Conservation (phyloP, 2,113 vertebrate species). For the Corythoichthys intestinalis region DNA sequence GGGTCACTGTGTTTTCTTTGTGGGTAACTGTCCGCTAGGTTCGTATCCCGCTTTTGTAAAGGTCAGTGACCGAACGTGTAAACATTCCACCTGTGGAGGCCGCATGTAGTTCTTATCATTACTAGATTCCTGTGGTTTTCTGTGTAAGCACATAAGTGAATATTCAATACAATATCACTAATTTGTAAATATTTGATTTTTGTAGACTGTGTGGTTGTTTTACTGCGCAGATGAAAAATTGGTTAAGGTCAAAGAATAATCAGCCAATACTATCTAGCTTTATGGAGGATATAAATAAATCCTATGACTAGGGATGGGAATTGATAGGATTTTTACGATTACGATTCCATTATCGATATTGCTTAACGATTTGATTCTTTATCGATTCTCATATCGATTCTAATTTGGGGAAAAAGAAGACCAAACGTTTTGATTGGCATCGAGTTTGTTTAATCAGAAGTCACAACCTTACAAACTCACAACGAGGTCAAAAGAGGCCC, state of each 20-base stretch:
- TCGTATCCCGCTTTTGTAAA: conserved; percentile 18
- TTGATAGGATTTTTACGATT: too few species aligned
- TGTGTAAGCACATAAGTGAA: neutral
- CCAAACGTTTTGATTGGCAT: too few species aligned
- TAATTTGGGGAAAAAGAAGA: too few species aligned
- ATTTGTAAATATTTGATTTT: neutral
- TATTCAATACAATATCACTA: neutral
- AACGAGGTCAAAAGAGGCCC: too few species aligned
- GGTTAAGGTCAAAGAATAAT: neutral
- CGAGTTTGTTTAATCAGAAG: too few species aligned
- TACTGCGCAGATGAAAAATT: neutral
- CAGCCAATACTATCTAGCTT: neutral
- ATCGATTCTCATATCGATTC: too few species aligned
- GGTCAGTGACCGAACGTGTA: conserved; percentile 43
- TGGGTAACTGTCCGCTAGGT: conserved; percentile 67
- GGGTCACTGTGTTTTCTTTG: conserved; percentile 45
- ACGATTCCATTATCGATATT: too few species aligned
- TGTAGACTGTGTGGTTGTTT: neutral
- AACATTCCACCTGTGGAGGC: conserved; percentile 24
- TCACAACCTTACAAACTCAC: too few species aligned
- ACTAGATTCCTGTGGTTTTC: neutral
- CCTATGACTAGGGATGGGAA: too few species aligned
- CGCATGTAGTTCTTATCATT: neutral
- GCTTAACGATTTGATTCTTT: too few species aligned
- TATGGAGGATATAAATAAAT: neutral